Base-by-base conservation (phyloP, 2,888 invertebrate genomes). In the Cantharis rufa region DNA sequence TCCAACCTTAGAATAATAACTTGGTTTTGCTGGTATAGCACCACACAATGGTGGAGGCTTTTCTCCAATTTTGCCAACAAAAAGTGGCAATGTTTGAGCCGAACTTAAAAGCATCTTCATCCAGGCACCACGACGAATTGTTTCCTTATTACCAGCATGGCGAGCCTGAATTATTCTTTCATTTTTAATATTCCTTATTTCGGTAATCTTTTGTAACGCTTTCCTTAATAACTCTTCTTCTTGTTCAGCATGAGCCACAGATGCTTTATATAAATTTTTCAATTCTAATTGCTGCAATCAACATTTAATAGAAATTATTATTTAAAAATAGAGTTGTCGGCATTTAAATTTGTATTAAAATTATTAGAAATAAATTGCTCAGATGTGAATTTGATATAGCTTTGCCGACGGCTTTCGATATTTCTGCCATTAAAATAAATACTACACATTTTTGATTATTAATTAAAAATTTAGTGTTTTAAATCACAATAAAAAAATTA, bases 101-200 rank as follows among this genome's bases (percentile, higher is more conserved):
- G 96, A 96, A 81, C 95, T 94, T 79, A 96, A 92, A 73, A 99
- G 89, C 94, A 98, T 96, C 90, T 97, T 97, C 96, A 99, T 98
- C 69, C 98, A 90, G 0, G 97, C 96, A 0, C 98, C 98, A 81
- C 98, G 92, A 9, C 98, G 92, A 81, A 98, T 95, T 0, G 96
- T 96, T 86, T 97, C 97, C 83, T 97, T 97, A 84, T 95, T 95
- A 10, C 96, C 96, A 1, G 95, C 94, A 87, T 94, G 94, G 5
- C 95, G 92, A 0, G 95, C 94, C 90, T 95, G 95, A 84, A 96
- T 94, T 78, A 97, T 90, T 69, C 96, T 91, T 85, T 97, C 97
- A 88, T 97, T 96, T 84, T 96, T 92, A 32, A 98, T 96, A 28
- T 93, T 92, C 68, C 97, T 91, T 75, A 98, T 97, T 87, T 98